These are phyloP conservation scores for Aleiodes sp. DNA, from an alignment of 1,140 invertebrate species.

Conservation along the genomic window DNA sequence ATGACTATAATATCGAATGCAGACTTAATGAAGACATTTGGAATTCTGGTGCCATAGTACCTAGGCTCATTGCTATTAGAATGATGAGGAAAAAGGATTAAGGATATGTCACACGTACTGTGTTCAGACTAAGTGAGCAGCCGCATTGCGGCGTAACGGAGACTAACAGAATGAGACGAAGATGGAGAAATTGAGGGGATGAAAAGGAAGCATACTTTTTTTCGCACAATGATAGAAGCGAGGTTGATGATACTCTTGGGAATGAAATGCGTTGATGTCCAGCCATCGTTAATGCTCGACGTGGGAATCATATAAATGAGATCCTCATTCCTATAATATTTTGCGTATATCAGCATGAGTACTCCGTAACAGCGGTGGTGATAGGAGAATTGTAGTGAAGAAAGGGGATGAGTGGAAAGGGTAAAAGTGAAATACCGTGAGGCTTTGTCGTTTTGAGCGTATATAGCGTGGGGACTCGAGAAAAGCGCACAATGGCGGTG, in stretches of 20 bases:
- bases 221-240: not conserved
- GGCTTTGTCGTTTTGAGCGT: slow-evolving; percentile 30
- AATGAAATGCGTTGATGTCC: not conserved
- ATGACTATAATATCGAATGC: not conserved
- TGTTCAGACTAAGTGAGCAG: slow-evolving; percentile 5
- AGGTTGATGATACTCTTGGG: not conserved
- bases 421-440: slow-evolving; percentile 25
- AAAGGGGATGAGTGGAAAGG: not conserved
- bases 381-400: not conserved
- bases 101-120: slow-evolving; percentile 3
- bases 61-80: slow-evolving; percentile 5
- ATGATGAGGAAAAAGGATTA: not conserved
- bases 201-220: not conserved
- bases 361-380: not conserved
- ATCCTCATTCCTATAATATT: not conserved
- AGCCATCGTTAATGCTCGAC: slow-evolving; percentile 4
- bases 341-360: not conserved
- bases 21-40: slow-evolving; percentile 28
- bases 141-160: not conserved
- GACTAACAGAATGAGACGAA: too few relatives aligned
- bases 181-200: too few relatives aligned
- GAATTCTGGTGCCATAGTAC: slow-evolving; percentile 13
- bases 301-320: not conserved
- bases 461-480: not conserved
- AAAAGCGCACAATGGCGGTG: slow-evolving; percentile 21